A percentile compares a stretch with the other conserved stretches of the same genome.
These are phyloP conservation scores for Aphelocoma californica DNA, from an alignment of 2,797 vertebrate species.

Conservation along the genomic window DNA sequence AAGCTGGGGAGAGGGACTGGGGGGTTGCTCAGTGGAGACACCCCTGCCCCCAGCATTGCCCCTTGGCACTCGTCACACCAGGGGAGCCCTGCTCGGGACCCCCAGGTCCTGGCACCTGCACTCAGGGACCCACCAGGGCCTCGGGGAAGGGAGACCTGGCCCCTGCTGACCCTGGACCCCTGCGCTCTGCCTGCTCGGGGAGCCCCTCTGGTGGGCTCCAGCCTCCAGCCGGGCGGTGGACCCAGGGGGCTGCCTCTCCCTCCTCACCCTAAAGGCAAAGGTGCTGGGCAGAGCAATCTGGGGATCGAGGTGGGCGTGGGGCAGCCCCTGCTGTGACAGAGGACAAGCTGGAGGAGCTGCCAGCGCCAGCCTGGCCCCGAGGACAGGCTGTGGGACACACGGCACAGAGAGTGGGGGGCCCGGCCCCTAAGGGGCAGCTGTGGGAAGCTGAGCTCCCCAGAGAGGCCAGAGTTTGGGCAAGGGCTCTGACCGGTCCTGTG, in stretches of 20 bases:
- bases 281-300: not conserved
- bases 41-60: not conserved
- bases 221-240: not conserved
- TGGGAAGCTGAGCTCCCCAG: not conserved
- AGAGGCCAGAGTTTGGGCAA: not conserved
- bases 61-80: not conserved
- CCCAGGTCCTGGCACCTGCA: not conserved
- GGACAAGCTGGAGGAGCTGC: not conserved
- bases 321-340: not conserved
- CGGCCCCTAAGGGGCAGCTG: not conserved
- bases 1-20: not conserved
- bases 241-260: not conserved
- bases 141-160: not conserved
- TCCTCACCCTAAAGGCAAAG: not conserved
- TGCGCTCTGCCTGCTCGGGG: fast-evolving
- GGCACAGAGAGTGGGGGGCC: not conserved
- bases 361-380: fast-evolving
- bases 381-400: not conserved
- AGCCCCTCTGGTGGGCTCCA: not conserved
- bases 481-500: not conserved
- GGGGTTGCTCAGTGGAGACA: not conserved
- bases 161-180: not conserved
- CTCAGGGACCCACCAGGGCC: not conserved
- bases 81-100: not conserved
- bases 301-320: fast-evolving